Evolutionary conservation across 1,140 invertebrate genomes (phyloP).

Genomic region (Conopomorpha cramerella): DNA sequence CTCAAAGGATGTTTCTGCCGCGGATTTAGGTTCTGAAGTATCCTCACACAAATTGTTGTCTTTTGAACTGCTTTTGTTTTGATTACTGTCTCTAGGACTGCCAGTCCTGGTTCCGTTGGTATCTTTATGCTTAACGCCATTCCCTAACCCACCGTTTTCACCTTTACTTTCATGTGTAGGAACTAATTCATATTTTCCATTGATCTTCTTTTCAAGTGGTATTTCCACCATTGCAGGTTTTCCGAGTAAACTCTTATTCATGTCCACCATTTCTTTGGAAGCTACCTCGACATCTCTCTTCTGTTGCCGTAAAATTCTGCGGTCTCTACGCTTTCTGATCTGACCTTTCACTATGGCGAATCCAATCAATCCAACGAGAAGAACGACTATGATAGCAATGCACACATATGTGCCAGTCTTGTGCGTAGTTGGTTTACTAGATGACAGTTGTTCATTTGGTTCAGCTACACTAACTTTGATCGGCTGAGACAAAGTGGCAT

Average conservation of each 20-base stretch:
- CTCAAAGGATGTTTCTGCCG: conserved; percentile 37
- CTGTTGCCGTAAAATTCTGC: conserved; percentile 47
- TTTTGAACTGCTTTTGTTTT: conserved; percentile 49
- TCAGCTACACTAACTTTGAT: conserved; percentile 37
- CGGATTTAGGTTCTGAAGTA: conserved; percentile 12
- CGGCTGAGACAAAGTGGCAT: conserved; percentile 46
- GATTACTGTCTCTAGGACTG: conserved; percentile 46
- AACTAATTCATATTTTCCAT: conserved; percentile 60
- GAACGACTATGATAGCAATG: conserved; percentile 56
- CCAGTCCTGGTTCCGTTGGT: conserved; percentile 27
- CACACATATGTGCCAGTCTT: conserved; percentile 63
- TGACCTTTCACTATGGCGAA: conserved; percentile 63
- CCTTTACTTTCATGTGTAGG: conserved; percentile 60
- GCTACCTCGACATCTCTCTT: conserved; percentile 62
- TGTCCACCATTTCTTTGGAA: conserved; percentile 64
- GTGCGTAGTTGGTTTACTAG: conserved; percentile 24
- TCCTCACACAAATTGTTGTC: conserved; percentile 38
- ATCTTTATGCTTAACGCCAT: conserved; percentile 28
- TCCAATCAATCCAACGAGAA: conserved; percentile 60
- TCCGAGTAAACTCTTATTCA: conserved; percentile 65
- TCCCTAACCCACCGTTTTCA: conserved; percentile 51
- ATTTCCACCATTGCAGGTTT: conserved; percentile 50
- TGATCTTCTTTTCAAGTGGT: conserved; percentile 48
- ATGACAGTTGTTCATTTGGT: conserved; percentile 25
- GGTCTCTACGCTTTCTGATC: conserved; percentile 57